A percentile compares a stretch with the other conserved stretches of the same genome.
phyloP scores from a whole-genome alignment of 1,140 invertebrate genomes.

The Rhagoletis pomonella region DNA sequence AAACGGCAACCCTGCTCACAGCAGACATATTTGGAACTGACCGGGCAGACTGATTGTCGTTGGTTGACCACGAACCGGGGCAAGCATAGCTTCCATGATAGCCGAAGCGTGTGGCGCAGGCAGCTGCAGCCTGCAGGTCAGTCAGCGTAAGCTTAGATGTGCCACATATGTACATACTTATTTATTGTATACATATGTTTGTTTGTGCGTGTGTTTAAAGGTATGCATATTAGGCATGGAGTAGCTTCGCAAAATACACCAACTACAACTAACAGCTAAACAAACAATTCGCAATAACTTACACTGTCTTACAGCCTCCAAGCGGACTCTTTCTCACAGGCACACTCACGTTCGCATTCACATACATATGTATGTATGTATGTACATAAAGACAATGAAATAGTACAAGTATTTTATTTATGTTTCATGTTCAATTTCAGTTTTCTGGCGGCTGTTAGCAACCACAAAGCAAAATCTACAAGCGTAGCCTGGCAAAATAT shows the following conservation, averaged over 20 bases:
- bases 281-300: slow-evolving; percentile 20
- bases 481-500: background rate
- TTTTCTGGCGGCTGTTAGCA: slow-evolving; percentile 6
- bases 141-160: too few species aligned
- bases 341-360: background rate
- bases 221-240: slow-evolving; percentile 13
- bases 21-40: background rate
- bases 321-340: background rate
- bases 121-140: background rate
- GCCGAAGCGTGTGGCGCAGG: background rate
- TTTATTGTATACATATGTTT: background rate
- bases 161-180: too few species aligned
- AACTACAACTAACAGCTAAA: background rate
- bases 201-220: background rate
- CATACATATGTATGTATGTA: background rate
- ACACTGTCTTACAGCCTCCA: background rate
- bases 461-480: slow-evolving; percentile 32
- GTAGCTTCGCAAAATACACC: background rate
- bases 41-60: slow-evolving; percentile 36
- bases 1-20: background rate
- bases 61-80: slow-evolving; percentile 38
- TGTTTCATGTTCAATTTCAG: slow-evolving; percentile 43
- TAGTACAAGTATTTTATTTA: slow-evolving; percentile 37
- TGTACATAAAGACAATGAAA: slow-evolving; percentile 15
- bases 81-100: background rate